Percentiles rank a stretch among this genome's conserved stretches.
These are phyloP conservation scores for Vespertilio murinus DNA, from an alignment of 2,797 vertebrate genomes.

Conservation along the genomic window DNA sequence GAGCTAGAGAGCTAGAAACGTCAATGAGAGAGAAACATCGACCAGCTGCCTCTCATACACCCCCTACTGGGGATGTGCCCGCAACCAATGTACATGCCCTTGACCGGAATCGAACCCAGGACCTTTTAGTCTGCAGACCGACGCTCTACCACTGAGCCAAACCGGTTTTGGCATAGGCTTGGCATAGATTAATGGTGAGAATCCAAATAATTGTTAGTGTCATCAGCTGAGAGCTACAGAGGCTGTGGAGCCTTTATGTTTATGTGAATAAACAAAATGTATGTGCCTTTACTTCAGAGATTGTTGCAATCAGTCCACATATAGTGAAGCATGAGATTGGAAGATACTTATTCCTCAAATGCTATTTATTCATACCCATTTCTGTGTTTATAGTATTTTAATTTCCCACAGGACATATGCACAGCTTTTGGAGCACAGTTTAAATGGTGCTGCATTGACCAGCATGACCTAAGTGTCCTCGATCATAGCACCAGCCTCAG, in stretches of 20 bases:
- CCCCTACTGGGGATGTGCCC: too few species aligned
- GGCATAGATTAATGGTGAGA: background rate
- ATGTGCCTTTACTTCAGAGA: background rate
- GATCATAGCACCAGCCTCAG: background rate
- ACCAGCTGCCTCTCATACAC: too few species aligned
- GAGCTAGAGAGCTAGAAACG: too few species aligned
- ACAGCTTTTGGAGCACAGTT: background rate
- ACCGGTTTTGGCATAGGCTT: too few species aligned
- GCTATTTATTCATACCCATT: background rate
- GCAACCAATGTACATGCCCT: too few species aligned
- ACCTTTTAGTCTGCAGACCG: too few species aligned
- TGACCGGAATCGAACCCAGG: too few species aligned
- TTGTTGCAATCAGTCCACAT: background rate
- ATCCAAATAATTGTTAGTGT: background rate
- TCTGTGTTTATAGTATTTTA: background rate
- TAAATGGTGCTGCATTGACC: background rate
- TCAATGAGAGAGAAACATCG: too few species aligned
- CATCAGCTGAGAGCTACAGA: background rate
- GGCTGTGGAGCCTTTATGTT: background rate
- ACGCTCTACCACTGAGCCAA: too few species aligned
- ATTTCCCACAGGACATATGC: background rate
- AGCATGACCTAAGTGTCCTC: too few species aligned
- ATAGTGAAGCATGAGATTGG: background rate
- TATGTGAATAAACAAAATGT: fast-evolving
- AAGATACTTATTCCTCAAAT: background rate